These are phyloP conservation scores for Hyppa rectilinea DNA, from an alignment of 2,888 invertebrate genomes.

Conservation along the genomic window DNA sequence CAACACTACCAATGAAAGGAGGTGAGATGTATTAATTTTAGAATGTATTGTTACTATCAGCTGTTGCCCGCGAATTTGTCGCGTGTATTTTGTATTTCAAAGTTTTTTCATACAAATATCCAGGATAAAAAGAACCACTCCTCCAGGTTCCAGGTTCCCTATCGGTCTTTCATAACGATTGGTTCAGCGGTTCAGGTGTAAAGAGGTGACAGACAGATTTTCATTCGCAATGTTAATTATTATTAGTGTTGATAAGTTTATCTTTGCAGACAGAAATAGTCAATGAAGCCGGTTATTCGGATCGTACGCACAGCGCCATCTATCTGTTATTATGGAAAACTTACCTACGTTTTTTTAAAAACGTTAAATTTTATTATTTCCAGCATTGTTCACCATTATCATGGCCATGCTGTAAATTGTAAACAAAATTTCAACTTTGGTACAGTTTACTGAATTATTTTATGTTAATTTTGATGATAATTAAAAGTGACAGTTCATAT, in stretches of 20 bases:
- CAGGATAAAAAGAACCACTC: not conserved
- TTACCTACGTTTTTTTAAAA: no score
- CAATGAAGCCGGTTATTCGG: not conserved
- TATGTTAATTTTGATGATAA: not conserved
- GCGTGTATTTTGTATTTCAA: no score
- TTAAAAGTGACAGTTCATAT: not conserved
- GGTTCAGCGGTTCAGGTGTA: not conserved
- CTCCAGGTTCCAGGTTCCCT: not conserved
- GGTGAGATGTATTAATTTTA: constrained; percentile 66
- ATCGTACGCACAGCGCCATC: constrained; percentile 1
- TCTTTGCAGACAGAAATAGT: not conserved
- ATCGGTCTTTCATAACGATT: not conserved
- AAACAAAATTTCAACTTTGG: not conserved
- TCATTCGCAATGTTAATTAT: not conserved
- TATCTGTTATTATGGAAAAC: not conserved
- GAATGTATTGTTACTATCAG: not conserved
- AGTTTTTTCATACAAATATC: not conserved
- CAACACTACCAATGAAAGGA: constrained; percentile 77
- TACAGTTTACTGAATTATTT: not conserved
- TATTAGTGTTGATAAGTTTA: not conserved
- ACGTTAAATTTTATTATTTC: no score
- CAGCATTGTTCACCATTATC: not conserved
- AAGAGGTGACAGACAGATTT: not conserved
- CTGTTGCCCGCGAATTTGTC: not conserved
- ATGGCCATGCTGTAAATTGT: not conserved